phyloP scores from a whole-genome alignment of 2,888 invertebrate genomes.

The Leucoptera coffeella region DNA sequence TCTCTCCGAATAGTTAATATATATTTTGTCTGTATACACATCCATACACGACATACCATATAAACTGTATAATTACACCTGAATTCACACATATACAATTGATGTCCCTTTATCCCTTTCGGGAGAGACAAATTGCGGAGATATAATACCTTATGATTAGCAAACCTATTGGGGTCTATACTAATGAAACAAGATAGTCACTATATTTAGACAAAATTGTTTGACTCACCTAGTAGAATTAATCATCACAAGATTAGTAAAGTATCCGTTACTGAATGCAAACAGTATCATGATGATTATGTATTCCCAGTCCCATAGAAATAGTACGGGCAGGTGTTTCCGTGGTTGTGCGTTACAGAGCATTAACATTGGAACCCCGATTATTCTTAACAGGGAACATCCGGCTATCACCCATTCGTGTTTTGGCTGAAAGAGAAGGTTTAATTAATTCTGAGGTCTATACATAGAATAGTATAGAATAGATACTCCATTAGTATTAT shows the following conservation, averaged over 20 bases:
- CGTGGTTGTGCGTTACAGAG: conserved; percentile 84
- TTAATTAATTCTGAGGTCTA: no score
- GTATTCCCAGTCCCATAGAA: conserved; percentile 73
- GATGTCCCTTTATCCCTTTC: no score
- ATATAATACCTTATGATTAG: no score
- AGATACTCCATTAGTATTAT: not conserved
- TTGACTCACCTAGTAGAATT: conserved; percentile 77
- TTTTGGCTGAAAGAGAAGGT: conserved; percentile 46
- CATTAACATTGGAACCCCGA: conserved; percentile 79
- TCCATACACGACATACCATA: no score
- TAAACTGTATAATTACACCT: no score
- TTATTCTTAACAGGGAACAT: conserved; percentile 58
- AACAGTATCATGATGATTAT: conserved; percentile 72
- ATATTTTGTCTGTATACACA: no score
- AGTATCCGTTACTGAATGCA: conserved; percentile 83
- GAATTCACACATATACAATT: no score
- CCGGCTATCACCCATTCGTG: conserved; percentile 61
- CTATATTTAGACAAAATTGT: no score
- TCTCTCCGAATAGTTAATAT: no score
- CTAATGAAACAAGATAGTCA: no score
- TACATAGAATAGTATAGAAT: not conserved
- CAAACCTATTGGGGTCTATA: no score
- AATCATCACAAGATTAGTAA: conserved; percentile 81
- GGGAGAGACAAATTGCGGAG: no score
- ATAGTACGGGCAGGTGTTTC: conserved; percentile 66